These are phyloP conservation scores for Cyprinodon tularosa DNA, from an alignment of 2,113 vertebrate species.

Conservation along the genomic window DNA sequence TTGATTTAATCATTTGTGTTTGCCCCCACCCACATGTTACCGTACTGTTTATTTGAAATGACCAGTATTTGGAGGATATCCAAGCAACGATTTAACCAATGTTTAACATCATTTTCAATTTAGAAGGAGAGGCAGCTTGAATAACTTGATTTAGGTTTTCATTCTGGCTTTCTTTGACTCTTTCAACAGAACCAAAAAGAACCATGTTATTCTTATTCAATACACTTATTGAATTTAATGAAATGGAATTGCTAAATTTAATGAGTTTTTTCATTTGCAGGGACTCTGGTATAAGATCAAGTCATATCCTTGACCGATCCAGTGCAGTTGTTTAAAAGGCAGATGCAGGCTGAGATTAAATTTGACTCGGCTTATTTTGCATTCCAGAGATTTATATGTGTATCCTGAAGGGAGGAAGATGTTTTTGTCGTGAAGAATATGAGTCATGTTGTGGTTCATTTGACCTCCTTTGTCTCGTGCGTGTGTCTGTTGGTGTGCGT, in stretches of 20 bases:
- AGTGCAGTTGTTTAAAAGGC: constrained; percentile 12
- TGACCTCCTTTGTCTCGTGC: neutral
- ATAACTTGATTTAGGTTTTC: neutral
- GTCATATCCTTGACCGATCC: neutral
- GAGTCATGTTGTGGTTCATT: neutral
- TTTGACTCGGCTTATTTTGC: neutral
- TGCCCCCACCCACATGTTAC: neutral
- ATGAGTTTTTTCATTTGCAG: neutral
- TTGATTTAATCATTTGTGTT: constrained; percentile 6
- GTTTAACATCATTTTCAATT: constrained; percentile 9
- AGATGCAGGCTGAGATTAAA: neutral
- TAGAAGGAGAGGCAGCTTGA: neutral
- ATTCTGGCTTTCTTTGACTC: neutral
- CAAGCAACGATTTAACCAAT: constrained; percentile 26
- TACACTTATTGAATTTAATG: neutral
- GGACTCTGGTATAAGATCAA: no score
- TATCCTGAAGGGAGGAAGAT: neutral
- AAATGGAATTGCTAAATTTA: neutral
- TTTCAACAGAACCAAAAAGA: neutral
- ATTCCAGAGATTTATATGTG: neutral
- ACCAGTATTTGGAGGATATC: constrained; percentile 6
- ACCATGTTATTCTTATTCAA: neutral
- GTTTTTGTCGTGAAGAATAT: neutral
- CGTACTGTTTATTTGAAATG: neutral
- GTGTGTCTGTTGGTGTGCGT: no score